phyloP scores from a whole-genome alignment of 2,888 invertebrate genomes.

The Ornithoptera priamus region DNA sequence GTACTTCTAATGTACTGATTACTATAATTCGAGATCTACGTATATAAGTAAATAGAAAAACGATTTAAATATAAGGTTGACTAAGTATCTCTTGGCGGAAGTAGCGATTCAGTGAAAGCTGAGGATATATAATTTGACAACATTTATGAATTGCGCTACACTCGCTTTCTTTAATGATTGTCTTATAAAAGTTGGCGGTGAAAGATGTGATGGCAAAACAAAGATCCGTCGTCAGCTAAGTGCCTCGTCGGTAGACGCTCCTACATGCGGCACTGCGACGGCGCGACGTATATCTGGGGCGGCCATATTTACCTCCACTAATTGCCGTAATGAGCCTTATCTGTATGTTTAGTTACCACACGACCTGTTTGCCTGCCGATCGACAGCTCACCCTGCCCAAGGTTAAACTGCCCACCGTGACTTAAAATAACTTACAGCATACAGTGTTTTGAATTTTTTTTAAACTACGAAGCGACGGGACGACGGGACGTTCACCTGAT shows the following conservation, averaged over 20 bases:
- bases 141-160: too few relatives aligned
- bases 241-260: conserved; percentile 15
- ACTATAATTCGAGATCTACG: too few relatives aligned
- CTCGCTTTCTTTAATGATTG: neutral
- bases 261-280: conserved; percentile 21
- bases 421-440: conserved; percentile 19
- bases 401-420: conserved; percentile 39
- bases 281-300: conserved; percentile 54
- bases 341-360: conserved; percentile 61
- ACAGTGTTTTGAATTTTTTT: conserved; percentile 1
- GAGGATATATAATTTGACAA: too few relatives aligned
- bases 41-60: too few relatives aligned
- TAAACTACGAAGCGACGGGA: too few relatives aligned
- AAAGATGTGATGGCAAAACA: conserved; percentile 6
- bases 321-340: conserved; percentile 74
- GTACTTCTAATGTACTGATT: too few relatives aligned
- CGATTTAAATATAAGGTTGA: too few relatives aligned
- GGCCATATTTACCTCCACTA: conserved; percentile 67
- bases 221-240: conserved; percentile 26
- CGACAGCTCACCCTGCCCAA: conserved; percentile 52
- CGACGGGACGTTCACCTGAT: too few relatives aligned
- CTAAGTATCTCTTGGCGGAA: too few relatives aligned
- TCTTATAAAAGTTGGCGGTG: neutral
- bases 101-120: too few relatives aligned
- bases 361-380: conserved; percentile 55